Percentiles rank a stretch among this genome's conserved stretches.
These are phyloP conservation scores for Paracentrotus lividus DNA, from an alignment of 53 echinoderm and acorn worm species.

Conservation along the genomic window DNA sequence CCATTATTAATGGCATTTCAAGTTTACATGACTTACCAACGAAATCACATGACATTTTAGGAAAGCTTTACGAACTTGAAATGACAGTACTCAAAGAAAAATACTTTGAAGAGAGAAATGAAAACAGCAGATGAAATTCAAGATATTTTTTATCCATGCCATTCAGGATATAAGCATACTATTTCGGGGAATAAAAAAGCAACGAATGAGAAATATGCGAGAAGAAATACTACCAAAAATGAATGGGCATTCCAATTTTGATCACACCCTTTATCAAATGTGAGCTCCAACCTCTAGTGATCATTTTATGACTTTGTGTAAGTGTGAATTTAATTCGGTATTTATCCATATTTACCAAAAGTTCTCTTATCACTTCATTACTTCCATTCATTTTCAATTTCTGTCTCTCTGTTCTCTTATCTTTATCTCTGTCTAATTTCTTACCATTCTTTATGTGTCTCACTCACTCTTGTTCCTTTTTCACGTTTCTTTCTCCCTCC, in stretches of 20 bases:
- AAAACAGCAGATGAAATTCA: constrained; percentile 5
- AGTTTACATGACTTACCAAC: background rate
- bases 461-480: background rate
- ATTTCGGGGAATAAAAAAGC: background rate
- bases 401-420: background rate
- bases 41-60: constrained; percentile 3
- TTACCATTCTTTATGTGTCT: background rate
- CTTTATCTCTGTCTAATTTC: too few relatives aligned
- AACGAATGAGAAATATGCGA: background rate
- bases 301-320: too few relatives aligned
- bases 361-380: too few relatives aligned
- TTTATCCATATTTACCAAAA: too few relatives aligned
- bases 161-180: background rate
- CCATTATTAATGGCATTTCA: background rate
- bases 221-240: too few relatives aligned
- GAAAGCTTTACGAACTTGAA: background rate
- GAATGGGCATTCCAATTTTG: too few relatives aligned
- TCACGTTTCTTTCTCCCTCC: background rate
- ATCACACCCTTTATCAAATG: too few relatives aligned
- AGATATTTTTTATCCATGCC: background rate
- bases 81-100: constrained; percentile 3
- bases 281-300: too few relatives aligned
- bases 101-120: constrained; percentile 1
- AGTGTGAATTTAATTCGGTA: too few relatives aligned
- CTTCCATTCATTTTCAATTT: background rate